Evolutionary conservation across 2,888 invertebrate species (phyloP).

Genomic region (Doris montereyensis): DNA sequence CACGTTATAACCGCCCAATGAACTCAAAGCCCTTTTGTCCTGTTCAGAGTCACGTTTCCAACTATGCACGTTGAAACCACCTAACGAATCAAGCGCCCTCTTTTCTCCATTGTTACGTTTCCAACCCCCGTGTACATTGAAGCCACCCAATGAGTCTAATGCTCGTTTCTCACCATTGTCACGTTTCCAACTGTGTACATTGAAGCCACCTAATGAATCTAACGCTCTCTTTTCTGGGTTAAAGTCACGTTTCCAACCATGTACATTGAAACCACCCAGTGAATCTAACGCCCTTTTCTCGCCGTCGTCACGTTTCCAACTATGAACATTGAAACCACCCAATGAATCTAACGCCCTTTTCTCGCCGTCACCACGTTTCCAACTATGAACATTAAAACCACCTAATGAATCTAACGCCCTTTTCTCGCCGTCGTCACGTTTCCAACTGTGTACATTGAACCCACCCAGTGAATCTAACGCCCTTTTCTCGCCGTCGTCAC

Average conservation of each 20-base stretch:
- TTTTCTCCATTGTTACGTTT: neutral
- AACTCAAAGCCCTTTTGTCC: slow-evolving; percentile 33
- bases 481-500: slow-evolving; percentile 24
- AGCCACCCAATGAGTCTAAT: slow-evolving; percentile 31
- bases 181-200: slow-evolving; percentile 35
- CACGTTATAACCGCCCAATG: slow-evolving; percentile 23
- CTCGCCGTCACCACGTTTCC: slow-evolving; percentile 11
- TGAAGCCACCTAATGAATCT: slow-evolving; percentile 33
- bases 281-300: slow-evolving; percentile 30
- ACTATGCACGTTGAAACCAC: slow-evolving; percentile 35
- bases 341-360: slow-evolving; percentile 34
- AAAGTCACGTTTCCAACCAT: slow-evolving; percentile 31
- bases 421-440: slow-evolving; percentile 27
- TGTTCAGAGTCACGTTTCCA: slow-evolving; percentile 27
- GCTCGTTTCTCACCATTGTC: slow-evolving; percentile 27
- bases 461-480: slow-evolving; percentile 34
- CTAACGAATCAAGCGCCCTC: slow-evolving; percentile 28
- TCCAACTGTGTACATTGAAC: slow-evolving; percentile 37
- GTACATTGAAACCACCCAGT: slow-evolving; percentile 36
- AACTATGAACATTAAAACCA: slow-evolving; percentile 30
- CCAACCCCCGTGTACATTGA: slow-evolving; percentile 32
- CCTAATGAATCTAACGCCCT: slow-evolving; percentile 31
- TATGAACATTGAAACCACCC: slow-evolving; percentile 37
- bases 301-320: slow-evolving; percentile 30
- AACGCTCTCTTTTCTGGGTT: slow-evolving; percentile 22